Conservation (phyloP, 2,113 vertebrate species). For the Vicugna pacos region DNA sequence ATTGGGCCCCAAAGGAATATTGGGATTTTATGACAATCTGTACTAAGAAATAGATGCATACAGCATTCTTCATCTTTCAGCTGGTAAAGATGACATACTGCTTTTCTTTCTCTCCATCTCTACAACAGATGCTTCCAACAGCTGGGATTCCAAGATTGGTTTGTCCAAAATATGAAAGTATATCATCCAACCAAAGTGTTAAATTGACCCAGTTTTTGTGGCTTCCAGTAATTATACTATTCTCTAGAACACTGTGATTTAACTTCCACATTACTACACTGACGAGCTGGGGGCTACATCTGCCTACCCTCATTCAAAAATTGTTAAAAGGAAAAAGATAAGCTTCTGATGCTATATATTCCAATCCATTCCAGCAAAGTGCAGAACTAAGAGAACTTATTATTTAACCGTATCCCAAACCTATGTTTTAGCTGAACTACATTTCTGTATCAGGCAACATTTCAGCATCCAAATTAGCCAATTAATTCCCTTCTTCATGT, state of each 20-base stretch:
- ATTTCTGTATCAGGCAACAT: conserved; percentile 20
- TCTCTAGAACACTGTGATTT: conserved; percentile 47
- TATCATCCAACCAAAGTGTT: conserved; percentile 5
- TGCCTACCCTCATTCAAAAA: conserved; percentile 35
- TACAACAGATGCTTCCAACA: conserved; percentile 66
- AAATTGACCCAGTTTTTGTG: conserved; percentile 58
- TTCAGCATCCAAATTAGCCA: conserved; percentile 17
- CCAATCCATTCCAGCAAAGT: background rate
- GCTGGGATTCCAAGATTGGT: conserved; percentile 71
- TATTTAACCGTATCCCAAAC: background rate
- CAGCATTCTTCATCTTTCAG: background rate
- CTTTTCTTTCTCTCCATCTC: background rate
- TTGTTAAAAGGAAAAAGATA: background rate
- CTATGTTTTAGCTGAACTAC: conserved; percentile 25
- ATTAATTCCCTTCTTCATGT: conserved; percentile 9
- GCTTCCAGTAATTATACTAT: conserved; percentile 46
- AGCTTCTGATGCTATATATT: conserved; percentile 46
- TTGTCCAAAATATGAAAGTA: conserved; percentile 63
- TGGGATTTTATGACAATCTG: conserved; percentile 47
- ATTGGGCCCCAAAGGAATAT: conserved; percentile 43
- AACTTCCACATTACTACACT: conserved; percentile 26
- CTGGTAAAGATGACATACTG: conserved; percentile 48
- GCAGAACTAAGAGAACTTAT: background rate
- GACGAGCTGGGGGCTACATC: conserved; percentile 22
- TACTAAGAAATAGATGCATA: background rate